Conservation (phyloP, 2,113 vertebrate species). For the Castor canadensis region DNA sequence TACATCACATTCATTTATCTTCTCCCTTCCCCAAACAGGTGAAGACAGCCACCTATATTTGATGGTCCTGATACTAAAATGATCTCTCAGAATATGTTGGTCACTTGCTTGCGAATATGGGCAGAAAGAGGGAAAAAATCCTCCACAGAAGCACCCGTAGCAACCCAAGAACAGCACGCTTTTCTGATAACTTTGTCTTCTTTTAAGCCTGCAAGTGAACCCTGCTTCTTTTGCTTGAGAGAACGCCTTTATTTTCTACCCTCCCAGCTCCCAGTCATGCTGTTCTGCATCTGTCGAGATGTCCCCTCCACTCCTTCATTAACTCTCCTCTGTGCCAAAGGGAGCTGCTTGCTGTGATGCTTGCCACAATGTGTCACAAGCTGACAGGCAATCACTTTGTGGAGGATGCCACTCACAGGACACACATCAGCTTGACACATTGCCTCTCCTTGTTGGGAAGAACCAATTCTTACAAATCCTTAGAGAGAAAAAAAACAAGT, state of each 20-base stretch:
- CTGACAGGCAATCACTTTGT: slow-evolving; percentile 56
- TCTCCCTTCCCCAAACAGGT: neutral
- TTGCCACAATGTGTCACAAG: slow-evolving; percentile 61
- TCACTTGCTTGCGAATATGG: neutral
- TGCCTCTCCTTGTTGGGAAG: slow-evolving; percentile 14
- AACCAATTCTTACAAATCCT: slow-evolving; percentile 39
- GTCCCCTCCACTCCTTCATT: neutral
- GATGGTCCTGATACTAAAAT: neutral
- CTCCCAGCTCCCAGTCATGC: neutral
- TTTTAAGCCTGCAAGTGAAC: neutral
- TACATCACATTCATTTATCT: neutral
- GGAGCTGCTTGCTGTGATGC: slow-evolving; percentile 36
- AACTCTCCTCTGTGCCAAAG: slow-evolving; percentile 26
- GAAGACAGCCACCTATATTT: neutral
- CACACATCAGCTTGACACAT: slow-evolving; percentile 59
- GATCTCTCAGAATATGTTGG: neutral
- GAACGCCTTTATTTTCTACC: neutral
- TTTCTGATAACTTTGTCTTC: neutral
- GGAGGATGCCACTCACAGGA: slow-evolving; percentile 15
- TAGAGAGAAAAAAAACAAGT: slow-evolving; percentile 13
- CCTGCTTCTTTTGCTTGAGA: neutral
- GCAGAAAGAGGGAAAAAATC: neutral
- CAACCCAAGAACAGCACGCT: neutral
- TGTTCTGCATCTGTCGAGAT: slow-evolving; percentile 26
- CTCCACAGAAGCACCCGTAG: neutral